Base-by-base conservation (phyloP, 2,888 invertebrate genomes). In the Lithophane ornitopus region DNA sequence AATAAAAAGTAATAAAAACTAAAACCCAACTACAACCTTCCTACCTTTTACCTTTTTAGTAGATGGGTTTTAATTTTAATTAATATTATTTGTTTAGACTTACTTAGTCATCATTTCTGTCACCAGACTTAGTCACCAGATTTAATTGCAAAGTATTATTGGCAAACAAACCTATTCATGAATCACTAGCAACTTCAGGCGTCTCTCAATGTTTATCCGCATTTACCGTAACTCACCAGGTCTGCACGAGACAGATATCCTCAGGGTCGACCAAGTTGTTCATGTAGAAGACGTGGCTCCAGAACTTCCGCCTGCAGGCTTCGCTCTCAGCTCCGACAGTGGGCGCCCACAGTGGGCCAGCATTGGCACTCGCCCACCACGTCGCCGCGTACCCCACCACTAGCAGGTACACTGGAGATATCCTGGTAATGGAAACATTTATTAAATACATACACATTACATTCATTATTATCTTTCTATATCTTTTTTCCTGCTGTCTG, bases 191-290 rank as follows among this genome's bases (percentile, higher is more conserved):
- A 26, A 19, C 26, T n/a, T 22, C n/a, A n/a, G 22, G 26, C 44
- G 44, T 44, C 26, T 65, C 26, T 44, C 28, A 65, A 66, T 6
- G 6, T 49, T 22, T 14, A 46, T 14, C 8, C 8, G 22, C 8
- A 66, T 28, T 28, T 16, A 0, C 22, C 22, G 14, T 12, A 9
- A 52, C 54, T 89, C 71, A 95, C 95, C 95, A 95, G 0, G 94
- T 92, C 76, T 93, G 95, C 56, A 93, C 85, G 26, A 95, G 82
- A 73, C 95, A 95, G 73, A 91, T 90, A n/a, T 92, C 90, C 0
- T 93, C 91, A 0, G 92, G 85, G 0, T 89, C 72, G 3, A 93
- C 71, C 16, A 94, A 82, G 88, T 95, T 95, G 85, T 94, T 91
- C 41, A 94, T n/a, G 73, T 88, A 94, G 34, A 94, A 86, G n/a